phyloP scores from a whole-genome alignment of 2,888 invertebrate species.

The Myopa testacea region DNA sequence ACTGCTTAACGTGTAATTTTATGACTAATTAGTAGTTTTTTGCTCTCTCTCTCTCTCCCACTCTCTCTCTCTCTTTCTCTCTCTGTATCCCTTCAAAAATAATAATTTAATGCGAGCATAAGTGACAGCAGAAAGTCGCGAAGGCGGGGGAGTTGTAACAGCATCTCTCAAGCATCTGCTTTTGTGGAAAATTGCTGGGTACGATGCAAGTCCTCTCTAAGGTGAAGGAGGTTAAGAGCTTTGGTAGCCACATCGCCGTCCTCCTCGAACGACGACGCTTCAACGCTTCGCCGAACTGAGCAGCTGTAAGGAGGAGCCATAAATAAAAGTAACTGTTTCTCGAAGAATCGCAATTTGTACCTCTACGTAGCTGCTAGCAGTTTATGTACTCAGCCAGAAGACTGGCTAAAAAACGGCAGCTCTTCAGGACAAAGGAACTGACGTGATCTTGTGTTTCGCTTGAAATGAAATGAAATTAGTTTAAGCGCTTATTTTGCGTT shows the following conservation, averaged over 20 bases:
- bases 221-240: too few species aligned
- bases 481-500: too few species aligned
- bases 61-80: too few species aligned
- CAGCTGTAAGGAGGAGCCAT: constrained; percentile 28
- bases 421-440: too few species aligned
- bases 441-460: too few species aligned
- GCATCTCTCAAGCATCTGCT: neutral
- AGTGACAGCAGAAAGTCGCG: neutral
- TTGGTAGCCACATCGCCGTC: too few species aligned
- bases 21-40: constrained; percentile 45
- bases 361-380: neutral
- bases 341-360: neutral
- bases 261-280: neutral
- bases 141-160: neutral
- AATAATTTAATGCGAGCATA: constrained; percentile 34
- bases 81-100: neutral
- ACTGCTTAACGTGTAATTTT: constrained; percentile 42
- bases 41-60: neutral
- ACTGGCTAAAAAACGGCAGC: too few species aligned
- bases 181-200: neutral
- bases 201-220: neutral
- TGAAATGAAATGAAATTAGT: too few species aligned
- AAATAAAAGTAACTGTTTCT: constrained; percentile 31
- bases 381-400: neutral
- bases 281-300: constrained; percentile 2